Base-by-base conservation (phyloP, 1,140 invertebrate genomes). In the Eubasilissa regina region DNA sequence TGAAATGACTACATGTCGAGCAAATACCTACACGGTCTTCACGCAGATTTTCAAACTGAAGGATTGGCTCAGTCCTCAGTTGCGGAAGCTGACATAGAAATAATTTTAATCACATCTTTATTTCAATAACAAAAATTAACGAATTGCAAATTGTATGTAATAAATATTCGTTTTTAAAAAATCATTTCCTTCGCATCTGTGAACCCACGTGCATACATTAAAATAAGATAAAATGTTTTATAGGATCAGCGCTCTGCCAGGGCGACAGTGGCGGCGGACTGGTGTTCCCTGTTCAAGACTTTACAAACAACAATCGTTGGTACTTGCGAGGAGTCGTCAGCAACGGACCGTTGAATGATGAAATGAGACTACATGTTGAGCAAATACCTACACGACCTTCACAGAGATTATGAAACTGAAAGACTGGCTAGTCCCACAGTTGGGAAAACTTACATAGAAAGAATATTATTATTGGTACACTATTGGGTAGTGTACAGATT, bases 1-100 rank as follows among this genome's bases (percentile, higher is more conserved):
- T 0, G 73, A 15, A 3, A 55, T 25, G 21, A 17, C 21, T 10
- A 51, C 74, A 4, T 80, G 78, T 44, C 17, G 44, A 11, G 21
- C 21, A 7, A 35, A 80, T 21, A 21, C 48, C 35, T 80, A 80
- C 17, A 56, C 73, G 7, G 62, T 19, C 15, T 80, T 76, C 62
- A 80, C 78, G 0, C 13, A 60, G 48, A n/a, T n/a, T n/a, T n/a
- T n/a, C n/a, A n/a, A n/a, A n/a, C n/a, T n/a, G n/a, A n/a, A n/a
- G n/a, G n/a, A n/a, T n/a, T n/a, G n/a, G n/a, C n/a, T 79, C 35
- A 35, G 1, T 6, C 25, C 25, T 1, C 25, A 35, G 25, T 3
- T 35, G 25, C 25, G 25, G 25, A 35, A 35, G 6, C 25, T 35
- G 25, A 35, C 25, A 35, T n/a, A n/a, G n/a, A n/a, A n/a, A n/a